phyloP scores from a whole-genome alignment of 2,113 vertebrate genomes.

The Pteronura brasiliensis region DNA sequence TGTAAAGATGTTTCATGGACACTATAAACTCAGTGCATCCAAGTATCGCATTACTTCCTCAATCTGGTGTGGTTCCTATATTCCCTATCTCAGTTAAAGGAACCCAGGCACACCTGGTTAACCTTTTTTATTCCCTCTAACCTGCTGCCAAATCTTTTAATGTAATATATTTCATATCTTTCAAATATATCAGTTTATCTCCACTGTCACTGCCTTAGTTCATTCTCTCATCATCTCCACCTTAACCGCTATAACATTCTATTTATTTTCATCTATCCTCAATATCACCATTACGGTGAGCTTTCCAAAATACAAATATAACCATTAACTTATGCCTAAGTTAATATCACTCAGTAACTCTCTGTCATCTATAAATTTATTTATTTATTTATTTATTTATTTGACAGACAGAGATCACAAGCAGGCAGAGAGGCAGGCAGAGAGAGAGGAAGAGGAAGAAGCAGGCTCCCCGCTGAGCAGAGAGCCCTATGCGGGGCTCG shows the following conservation, averaged over 20 bases:
- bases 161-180: background rate
- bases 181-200: background rate
- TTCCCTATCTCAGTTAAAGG: background rate
- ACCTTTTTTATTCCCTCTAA: background rate
- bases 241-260: background rate
- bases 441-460: no score
- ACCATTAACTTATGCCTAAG: background rate
- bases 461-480: no score
- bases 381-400: no score
- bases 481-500: no score
- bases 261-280: background rate
- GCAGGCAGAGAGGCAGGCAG: no score
- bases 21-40: background rate
- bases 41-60: background rate
- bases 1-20: background rate
- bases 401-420: no score
- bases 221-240: background rate
- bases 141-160: background rate
- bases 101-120: background rate
- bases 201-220: background rate
- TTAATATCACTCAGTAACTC: background rate
- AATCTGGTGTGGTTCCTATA: background rate
- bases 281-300: background rate
- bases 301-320: conserved; percentile 23
- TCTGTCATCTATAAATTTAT: background rate